phyloP scores from a whole-genome alignment of 2,797 vertebrate species.

The Cephalopachus bancanus region DNA sequence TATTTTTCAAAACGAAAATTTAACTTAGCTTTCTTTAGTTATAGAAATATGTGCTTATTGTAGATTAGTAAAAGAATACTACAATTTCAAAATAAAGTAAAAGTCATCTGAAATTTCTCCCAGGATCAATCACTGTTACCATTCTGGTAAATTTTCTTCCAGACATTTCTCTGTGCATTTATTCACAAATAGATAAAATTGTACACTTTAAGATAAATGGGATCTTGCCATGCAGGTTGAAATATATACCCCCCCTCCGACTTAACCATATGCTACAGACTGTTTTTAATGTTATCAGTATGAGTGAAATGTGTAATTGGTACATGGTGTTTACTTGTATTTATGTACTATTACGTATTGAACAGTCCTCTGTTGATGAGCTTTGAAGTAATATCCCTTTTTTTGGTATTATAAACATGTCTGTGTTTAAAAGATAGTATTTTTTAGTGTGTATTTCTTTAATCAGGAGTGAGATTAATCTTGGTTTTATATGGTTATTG shows the following conservation, averaged over 20 bases:
- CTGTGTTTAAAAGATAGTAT: constrained; percentile 43
- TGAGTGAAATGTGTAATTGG: neutral
- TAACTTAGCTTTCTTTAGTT: constrained; percentile 6
- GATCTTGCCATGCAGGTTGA: constrained; percentile 29
- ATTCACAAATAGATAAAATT: constrained; percentile 26
- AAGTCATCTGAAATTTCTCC: neutral
- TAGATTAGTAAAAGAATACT: constrained; percentile 47
- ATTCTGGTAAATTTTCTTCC: constrained; percentile 41
- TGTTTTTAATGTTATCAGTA: neutral
- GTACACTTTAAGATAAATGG: neutral
- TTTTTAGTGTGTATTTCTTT: constrained; percentile 67
- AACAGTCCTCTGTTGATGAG: neutral
- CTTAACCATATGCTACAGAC: neutral
- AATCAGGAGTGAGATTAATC: constrained; percentile 12
- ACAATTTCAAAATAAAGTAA: constrained; percentile 52
- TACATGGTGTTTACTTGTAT: constrained; percentile 10
- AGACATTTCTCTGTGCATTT: neutral
- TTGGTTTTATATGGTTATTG: constrained; percentile 54
- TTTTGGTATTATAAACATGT: constrained; percentile 22
- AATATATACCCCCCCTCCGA: neutral
- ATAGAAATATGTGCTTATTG: constrained; percentile 17
- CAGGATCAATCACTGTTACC: neutral
- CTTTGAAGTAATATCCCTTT: constrained; percentile 28
- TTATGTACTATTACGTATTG: constrained; percentile 13
- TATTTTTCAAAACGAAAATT: constrained; percentile 54